Conservation (phyloP, 2,888 invertebrate species). For the Steinernema scapterisci region DNA sequence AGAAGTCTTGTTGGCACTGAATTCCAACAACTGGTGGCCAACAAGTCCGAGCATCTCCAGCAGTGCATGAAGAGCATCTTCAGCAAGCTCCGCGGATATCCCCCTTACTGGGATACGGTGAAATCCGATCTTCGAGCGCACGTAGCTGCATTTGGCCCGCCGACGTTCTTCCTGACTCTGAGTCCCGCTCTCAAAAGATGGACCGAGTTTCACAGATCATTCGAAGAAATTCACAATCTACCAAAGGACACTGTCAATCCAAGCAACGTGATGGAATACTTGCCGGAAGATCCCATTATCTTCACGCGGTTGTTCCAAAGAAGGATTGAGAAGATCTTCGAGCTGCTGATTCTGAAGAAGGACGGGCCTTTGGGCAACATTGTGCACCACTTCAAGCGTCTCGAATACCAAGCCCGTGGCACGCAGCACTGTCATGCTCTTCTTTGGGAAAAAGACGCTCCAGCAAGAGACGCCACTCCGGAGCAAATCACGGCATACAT, state of each 20-base stretch:
- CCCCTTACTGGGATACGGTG: neutral
- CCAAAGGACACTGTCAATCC: no score
- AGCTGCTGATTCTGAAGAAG: no score
- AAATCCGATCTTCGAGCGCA: constrained; percentile 12
- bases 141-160: constrained; percentile 30
- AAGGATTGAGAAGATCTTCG: no score
- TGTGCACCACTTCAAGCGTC: neutral
- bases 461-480: no score
- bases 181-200: constrained; percentile 31
- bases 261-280: no score
- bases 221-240: neutral
- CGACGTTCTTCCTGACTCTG: constrained; percentile 33
- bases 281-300: no score
- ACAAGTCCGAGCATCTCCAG: neutral
- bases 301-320: no score
- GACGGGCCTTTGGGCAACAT: neutral
- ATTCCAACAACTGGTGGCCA: neutral
- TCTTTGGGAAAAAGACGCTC: neutral
- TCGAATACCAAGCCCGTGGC: neutral
- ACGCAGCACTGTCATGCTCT: constrained; percentile 30
- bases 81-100: neutral
- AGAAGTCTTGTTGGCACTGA: neutral
- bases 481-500: no score
- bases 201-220: constrained; percentile 17
- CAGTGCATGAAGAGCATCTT: neutral